Evolutionary conservation across 1,140 invertebrate genomes (phyloP), one percentile per base, ranked within the genome.

Genomic region (Drosophila ambigua): DNA sequence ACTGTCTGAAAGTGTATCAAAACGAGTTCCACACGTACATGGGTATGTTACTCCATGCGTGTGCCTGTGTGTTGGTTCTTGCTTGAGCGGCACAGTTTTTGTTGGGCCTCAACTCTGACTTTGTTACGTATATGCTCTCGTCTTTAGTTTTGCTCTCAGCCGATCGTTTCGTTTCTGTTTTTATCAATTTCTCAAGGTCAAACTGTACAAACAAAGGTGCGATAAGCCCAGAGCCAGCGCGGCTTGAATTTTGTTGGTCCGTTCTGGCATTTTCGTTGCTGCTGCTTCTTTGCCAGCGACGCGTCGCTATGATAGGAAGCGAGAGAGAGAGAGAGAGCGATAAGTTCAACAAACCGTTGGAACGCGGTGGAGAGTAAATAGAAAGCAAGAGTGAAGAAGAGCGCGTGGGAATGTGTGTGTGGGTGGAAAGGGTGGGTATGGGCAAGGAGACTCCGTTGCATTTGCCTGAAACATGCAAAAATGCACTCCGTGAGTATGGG

Each of bases 301-400:
- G 20, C 20, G 20, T 20, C 20, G 20, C 20, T 1, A 39, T 39
- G 35, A 39, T 4, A 35, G 31, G 31, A 0, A 8, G 7, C 50
- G 50, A 60, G 43, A 54, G 44, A 60, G 35, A 39, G 35, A 39
- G 35, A 7, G 26, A 28, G 26, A 28, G 26, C 35, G 35, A 41
- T 46, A 77, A 63, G 73, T 77, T 78, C 78, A 81, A 73, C 62
- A 82, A 81, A 73, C 78, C 54, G 16, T 35, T 46, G 50, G n/a
- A 35, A 39, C 24, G 23, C 35, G 13, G 31, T 6, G 20, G 20
- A 48, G 31, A 28, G 59, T 24, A 39, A 24, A 53, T 53, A 53
- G 41, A 53, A 62, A 62, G 41, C 15, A 28, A 44, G 31, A 43
- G 8, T 51, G 9, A 24, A 46, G 24, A 39, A 48, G 24, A n/a